These are phyloP conservation scores for Esperia sulphurella DNA, from an alignment of 2,888 invertebrate species.

Conservation along the genomic window DNA sequence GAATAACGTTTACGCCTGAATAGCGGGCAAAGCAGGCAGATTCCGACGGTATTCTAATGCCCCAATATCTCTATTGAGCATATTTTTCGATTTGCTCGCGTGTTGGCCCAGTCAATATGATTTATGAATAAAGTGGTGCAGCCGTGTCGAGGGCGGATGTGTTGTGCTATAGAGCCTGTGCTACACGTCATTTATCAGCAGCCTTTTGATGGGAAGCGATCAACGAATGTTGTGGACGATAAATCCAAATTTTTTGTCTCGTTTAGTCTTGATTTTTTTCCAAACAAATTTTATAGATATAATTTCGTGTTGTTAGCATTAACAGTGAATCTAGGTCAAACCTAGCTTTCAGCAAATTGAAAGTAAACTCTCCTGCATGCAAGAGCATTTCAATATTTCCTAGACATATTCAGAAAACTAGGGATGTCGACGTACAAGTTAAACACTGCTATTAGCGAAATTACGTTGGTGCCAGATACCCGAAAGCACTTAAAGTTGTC, in stretches of 20 bases:
- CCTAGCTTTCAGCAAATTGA: slow-evolving; percentile 46
- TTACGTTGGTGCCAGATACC: no score
- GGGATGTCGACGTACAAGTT: neutral
- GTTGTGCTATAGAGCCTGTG: slow-evolving; percentile 12
- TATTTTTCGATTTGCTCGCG: slow-evolving; percentile 51
- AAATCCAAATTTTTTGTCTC: slow-evolving; percentile 23
- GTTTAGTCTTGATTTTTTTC: neutral
- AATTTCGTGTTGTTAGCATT: slow-evolving; percentile 7
- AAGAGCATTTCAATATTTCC: slow-evolving; percentile 21
- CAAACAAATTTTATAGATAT: neutral
- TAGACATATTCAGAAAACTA: slow-evolving; percentile 14
- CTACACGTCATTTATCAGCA: slow-evolving; percentile 40
- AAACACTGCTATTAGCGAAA: no score
- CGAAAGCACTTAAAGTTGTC: no score
- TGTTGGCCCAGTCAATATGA: slow-evolving; percentile 34
- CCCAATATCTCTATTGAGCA: slow-evolving; percentile 44
- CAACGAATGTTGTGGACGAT: slow-evolving; percentile 30
- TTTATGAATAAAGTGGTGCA: slow-evolving; percentile 33
- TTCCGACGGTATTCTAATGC: slow-evolving; percentile 28
- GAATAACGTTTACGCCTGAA: slow-evolving; percentile 15
- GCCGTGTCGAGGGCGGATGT: slow-evolving; percentile 9
- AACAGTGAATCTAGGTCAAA: slow-evolving; percentile 41
- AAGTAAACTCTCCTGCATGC: slow-evolving; percentile 33
- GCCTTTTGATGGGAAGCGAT: slow-evolving; percentile 36
- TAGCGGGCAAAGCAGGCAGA: slow-evolving; percentile 12